A percentile compares a stretch with the other conserved stretches of the same genome.
Evolutionary conservation across 2,113 vertebrate genomes (phyloP).

Genomic region (Poecile atricapillus): DNA sequence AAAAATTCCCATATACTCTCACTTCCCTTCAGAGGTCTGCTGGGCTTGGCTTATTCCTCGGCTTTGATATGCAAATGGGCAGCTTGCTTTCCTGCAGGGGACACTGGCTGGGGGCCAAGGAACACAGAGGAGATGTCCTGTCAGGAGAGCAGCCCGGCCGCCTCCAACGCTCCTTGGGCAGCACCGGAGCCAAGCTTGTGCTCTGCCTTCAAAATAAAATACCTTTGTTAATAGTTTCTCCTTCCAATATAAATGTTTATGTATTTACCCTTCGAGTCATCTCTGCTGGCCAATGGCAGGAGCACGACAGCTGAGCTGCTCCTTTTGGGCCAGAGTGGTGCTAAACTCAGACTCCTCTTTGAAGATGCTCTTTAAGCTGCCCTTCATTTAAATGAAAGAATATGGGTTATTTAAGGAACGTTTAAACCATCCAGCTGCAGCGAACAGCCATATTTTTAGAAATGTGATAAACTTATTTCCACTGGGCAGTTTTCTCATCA

Average conservation of each 20-base stretch:
- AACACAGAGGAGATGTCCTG: conserved; percentile 73
- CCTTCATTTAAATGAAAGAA: neutral
- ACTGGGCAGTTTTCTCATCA: neutral
- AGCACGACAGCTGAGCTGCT: conserved; percentile 50
- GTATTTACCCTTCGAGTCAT: conserved; percentile 66
- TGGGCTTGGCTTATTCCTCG: conserved; percentile 69
- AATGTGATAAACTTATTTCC: neutral
- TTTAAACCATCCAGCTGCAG: neutral
- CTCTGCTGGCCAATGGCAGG: conserved; percentile 50
- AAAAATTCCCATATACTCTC: conserved; percentile 67
- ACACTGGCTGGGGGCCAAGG: conserved; percentile 73
- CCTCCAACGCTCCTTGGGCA: conserved; percentile 37
- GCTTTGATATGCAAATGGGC: conserved; percentile 84
- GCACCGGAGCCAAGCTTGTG: conserved; percentile 46
- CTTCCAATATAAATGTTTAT: conserved; percentile 74
- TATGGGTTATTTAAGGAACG: neutral
- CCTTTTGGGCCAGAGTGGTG: neutral
- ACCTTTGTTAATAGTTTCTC: conserved; percentile 63
- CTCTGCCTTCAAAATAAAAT: conserved; percentile 71
- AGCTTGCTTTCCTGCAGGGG: conserved; percentile 79
- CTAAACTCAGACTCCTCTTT: neutral
- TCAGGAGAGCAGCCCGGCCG: conserved; percentile 57
- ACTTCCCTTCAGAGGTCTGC: conserved; percentile 69
- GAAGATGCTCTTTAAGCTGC: neutral
- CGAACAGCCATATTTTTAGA: neutral